These are phyloP conservation scores for Drosophila ironensis DNA, from an alignment of 1,140 invertebrate species.

Conservation along the genomic window DNA sequence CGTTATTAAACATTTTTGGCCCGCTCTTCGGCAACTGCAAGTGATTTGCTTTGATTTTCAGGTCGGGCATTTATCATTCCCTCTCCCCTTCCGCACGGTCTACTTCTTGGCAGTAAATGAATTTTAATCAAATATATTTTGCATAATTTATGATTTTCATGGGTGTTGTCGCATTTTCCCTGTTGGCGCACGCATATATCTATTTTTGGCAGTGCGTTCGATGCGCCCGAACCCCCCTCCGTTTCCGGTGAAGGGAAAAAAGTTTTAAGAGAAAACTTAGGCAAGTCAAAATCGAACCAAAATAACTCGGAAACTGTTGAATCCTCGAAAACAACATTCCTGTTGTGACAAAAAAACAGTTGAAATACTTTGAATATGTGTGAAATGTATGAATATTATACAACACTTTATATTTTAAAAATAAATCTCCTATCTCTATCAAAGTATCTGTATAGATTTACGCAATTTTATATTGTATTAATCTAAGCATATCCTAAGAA, in stretches of 20 bases:
- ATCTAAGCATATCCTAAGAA: too few relatives aligned
- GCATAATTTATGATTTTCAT: slow-evolving; percentile 64
- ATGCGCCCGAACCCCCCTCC: slow-evolving; percentile 67
- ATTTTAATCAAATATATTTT: slow-evolving; percentile 70
- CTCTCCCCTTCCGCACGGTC: background rate
- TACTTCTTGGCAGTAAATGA: slow-evolving; percentile 66
- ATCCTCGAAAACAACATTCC: too few relatives aligned
- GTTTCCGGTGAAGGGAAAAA: slow-evolving; percentile 39
- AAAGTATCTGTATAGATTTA: too few relatives aligned
- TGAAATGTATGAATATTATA: too few relatives aligned
- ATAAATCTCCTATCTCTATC: too few relatives aligned
- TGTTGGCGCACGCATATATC: background rate
- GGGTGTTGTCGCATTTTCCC: slow-evolving; percentile 50
- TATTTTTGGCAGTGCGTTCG: slow-evolving; percentile 61
- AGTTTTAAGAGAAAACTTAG: too few relatives aligned
- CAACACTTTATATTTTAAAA: too few relatives aligned
- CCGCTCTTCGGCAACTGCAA: slow-evolving; percentile 39
- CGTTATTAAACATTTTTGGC: slow-evolving; percentile 62
- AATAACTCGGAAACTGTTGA: too few relatives aligned
- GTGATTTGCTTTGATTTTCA: slow-evolving; percentile 76
- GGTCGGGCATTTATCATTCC: slow-evolving; percentile 63
- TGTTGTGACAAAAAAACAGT: too few relatives aligned
- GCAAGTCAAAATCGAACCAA: too few relatives aligned
- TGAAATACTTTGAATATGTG: too few relatives aligned
- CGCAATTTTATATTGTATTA: too few relatives aligned